Evolutionary conservation across 2,888 invertebrate genomes (phyloP).

Genomic region (Drosophila pseudotakahashii): DNA sequence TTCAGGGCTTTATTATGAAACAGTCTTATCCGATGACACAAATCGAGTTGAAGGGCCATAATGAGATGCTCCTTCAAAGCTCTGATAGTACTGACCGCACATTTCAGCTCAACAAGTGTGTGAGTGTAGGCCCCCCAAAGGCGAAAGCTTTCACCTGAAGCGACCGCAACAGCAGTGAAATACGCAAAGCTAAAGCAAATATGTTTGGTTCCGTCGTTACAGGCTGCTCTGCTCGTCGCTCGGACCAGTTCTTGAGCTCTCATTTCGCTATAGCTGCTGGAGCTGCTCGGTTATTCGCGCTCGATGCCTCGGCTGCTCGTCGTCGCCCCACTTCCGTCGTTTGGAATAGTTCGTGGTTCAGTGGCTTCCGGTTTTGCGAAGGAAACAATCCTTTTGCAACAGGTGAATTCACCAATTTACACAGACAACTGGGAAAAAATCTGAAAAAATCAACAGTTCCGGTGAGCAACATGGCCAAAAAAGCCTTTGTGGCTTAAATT

Average conservation of each 20-base stretch:
- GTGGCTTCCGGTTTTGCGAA: conserved; percentile 14
- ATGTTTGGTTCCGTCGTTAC: neutral
- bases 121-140: neutral
- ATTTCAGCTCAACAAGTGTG: conserved; percentile 4
- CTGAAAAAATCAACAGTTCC: neutral
- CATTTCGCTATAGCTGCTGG: conserved; percentile 25
- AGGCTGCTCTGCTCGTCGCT: conserved; percentile 5
- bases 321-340: conserved; percentile 1
- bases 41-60: neutral
- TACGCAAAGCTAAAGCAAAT: conserved; percentile 3
- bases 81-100: neutral
- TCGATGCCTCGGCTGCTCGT: conserved; percentile 5
- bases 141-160: conserved; percentile 23
- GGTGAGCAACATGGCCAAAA: conserved; percentile 3
- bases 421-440: neutral
- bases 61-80: neutral
- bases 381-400: conserved; percentile 10
- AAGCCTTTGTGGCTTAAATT: conserved; percentile 1
- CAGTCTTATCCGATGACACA: neutral
- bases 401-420: neutral
- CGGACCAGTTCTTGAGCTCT: conserved; percentile 23
- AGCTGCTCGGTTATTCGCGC: conserved; percentile 31
- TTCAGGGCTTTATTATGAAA: neutral
- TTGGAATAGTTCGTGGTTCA: neutral
- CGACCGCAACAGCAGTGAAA: conserved; percentile 2